Evolutionary conservation across 2,797 vertebrate genomes (phyloP).

Genomic region (Sebastes iracundus): DNA sequence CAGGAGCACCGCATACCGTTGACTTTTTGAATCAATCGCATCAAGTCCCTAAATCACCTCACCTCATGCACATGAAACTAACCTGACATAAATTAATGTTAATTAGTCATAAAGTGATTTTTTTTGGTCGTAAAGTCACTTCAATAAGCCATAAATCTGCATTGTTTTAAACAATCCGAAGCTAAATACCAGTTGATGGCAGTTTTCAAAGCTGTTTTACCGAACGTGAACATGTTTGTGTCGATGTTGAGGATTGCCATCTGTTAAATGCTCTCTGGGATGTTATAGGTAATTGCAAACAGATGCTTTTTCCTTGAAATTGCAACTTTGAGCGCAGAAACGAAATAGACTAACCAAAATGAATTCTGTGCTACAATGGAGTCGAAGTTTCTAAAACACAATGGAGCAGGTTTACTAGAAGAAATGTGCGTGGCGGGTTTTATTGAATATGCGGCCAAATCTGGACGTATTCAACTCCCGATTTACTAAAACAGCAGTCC

Average conservation of each 20-base stretch:
- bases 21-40: not conserved
- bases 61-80: not conserved
- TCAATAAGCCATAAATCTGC: not conserved
- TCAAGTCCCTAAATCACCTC: constrained; percentile 2
- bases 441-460: not conserved
- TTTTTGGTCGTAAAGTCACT: not conserved
- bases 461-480: not conserved
- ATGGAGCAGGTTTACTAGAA: not conserved
- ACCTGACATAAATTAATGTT: not conserved
- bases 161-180: not conserved
- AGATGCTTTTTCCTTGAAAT: constrained; percentile 17
- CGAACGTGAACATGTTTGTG: constrained; percentile 10
- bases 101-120: not conserved
- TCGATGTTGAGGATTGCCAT: constrained; percentile 10
- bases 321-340: not conserved
- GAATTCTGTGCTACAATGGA: not conserved
- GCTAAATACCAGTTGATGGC: not conserved
- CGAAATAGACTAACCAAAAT: not conserved
- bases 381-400: not conserved
- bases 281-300: constrained; percentile 29
- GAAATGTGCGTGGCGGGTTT: not conserved
- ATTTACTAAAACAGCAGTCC: not conserved
- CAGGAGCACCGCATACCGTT: not conserved
- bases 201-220: not conserved
- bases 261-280: constrained; percentile 19